Base-by-base conservation (phyloP, 2,113 vertebrate species). In the Barbus barbus region DNA sequence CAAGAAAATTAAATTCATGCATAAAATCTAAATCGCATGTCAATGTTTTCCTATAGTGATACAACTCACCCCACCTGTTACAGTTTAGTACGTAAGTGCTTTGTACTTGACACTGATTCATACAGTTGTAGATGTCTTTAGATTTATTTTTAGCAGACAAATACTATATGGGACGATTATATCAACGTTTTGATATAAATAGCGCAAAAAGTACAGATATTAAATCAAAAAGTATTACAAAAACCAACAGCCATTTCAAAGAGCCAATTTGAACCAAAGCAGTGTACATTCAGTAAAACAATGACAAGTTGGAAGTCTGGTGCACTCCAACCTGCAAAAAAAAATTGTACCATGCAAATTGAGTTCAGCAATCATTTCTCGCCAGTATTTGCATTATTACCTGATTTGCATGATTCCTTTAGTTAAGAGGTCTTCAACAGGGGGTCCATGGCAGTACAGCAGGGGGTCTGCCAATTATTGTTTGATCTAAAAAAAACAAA, bases 381-480 rank as follows among this genome's bases (percentile, higher is more conserved):
- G 20, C 3, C 41, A 8, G 9, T 56, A 28, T 53, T 74, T 77
- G 28, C 26, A 53, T 22, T 33, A 18, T 53, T 77, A 77, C 24
- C 74, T 77, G 46, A 53, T 77, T 77, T 77, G 28, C 28, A 31
- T 77, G n/a, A n/a, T n/a, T n/a, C n/a, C n/a, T n/a, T n/a, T n/a
- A n/a, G n/a, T n/a, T 26, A 73, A 73, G 38, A 46, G 71, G 71
- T 73, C 71, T 73, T 46, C 41, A 73, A 14, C 71, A 73, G 71
- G 71, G 28, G 48, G 48, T 77, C 18, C 13, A 33, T 5, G 13
- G 28, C 18, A 1, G 8, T 33, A 51, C 74, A 9, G 26, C 18
- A 76, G 73, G 73, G 73, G 46, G 38, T 38, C 8, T 38, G 38
- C 8, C 11, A 44, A 0, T 44, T 44, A 44, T 44, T 44, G 41